These are phyloP conservation scores for Sialis lutaria DNA, from an alignment of 2,888 invertebrate species.

Conservation along the genomic window DNA sequence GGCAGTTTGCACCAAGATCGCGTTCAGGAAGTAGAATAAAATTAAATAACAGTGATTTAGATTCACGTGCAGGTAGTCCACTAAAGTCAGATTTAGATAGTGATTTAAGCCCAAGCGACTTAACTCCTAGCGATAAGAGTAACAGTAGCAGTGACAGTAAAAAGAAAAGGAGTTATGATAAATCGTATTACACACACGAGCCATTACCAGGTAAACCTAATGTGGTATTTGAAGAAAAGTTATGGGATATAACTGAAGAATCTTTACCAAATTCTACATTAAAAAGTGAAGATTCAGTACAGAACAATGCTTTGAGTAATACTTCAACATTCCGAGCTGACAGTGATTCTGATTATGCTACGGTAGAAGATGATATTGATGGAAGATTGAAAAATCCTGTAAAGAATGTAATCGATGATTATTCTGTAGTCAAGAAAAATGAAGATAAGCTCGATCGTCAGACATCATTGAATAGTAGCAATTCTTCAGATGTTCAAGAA, in stretches of 20 bases:
- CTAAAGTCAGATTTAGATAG: slow-evolving; percentile 10
- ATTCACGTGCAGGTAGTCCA: slow-evolving; percentile 7
- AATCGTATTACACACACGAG: slow-evolving; percentile 69
- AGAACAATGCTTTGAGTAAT: background rate
- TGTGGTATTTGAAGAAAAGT: slow-evolving; percentile 64
- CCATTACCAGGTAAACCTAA: slow-evolving; percentile 54
- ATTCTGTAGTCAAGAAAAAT: too few relatives aligned
- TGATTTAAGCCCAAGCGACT: slow-evolving; percentile 15
- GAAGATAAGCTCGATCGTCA: too few relatives aligned
- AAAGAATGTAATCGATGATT: too few relatives aligned
- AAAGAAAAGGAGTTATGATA: slow-evolving; percentile 61
- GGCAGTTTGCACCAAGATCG: slow-evolving; percentile 18
- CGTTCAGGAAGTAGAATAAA: slow-evolving; percentile 13
- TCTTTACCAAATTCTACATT: slow-evolving; percentile 31
- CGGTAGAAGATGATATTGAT: slow-evolving; percentile 3
- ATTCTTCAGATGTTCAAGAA: too few relatives aligned
- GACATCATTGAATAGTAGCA: too few relatives aligned
- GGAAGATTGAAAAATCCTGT: too few relatives aligned
- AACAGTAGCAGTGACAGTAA: slow-evolving; percentile 18
- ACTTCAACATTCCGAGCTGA: slow-evolving; percentile 5
- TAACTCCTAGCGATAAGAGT: slow-evolving; percentile 11
- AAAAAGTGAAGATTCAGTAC: slow-evolving; percentile 6
- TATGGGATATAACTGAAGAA: slow-evolving; percentile 57
- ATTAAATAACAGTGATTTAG: slow-evolving; percentile 7
- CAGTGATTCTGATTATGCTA: slow-evolving; percentile 10